Evolutionary conservation across 2,797 vertebrate genomes (phyloP).

Genomic region (Platyrinchus mystaceus): DNA sequence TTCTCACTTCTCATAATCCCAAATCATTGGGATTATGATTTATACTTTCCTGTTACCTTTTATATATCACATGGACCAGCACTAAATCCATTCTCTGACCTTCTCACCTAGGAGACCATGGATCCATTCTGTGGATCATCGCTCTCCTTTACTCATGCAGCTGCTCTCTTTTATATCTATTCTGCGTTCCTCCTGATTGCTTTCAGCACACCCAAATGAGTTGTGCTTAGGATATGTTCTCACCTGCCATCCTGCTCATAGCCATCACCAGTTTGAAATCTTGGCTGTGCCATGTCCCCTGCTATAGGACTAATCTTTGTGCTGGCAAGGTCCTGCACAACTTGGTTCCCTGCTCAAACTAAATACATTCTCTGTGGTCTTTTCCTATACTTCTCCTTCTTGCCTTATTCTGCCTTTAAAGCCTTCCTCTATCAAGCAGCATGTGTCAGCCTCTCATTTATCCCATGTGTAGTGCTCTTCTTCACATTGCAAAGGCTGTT

Average conservation of each 20-base stretch:
- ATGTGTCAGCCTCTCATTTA: background rate
- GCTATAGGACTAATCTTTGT: background rate
- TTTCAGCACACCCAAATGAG: background rate
- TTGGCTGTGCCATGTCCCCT: background rate
- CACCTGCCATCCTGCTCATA: background rate
- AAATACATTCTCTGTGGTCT: background rate
- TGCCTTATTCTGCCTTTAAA: background rate
- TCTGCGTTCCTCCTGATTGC: background rate
- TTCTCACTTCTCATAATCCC: conserved; percentile 20
- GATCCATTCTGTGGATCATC: background rate
- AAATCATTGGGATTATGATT: conserved; percentile 16
- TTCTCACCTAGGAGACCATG: background rate
- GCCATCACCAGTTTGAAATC: background rate
- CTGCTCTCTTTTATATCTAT: background rate
- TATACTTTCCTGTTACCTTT: conserved; percentile 27
- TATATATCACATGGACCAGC: background rate
- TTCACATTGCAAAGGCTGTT: background rate
- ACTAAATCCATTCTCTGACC: background rate
- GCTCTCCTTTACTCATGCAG: background rate
- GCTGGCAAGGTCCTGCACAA: background rate
- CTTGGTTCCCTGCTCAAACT: background rate
- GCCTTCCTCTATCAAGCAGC: background rate
- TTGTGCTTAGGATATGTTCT: background rate
- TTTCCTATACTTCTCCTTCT: background rate
- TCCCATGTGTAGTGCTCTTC: background rate